phyloP scores from a whole-genome alignment of 2,888 invertebrate genomes.

The Leptura quadrifasciata region DNA sequence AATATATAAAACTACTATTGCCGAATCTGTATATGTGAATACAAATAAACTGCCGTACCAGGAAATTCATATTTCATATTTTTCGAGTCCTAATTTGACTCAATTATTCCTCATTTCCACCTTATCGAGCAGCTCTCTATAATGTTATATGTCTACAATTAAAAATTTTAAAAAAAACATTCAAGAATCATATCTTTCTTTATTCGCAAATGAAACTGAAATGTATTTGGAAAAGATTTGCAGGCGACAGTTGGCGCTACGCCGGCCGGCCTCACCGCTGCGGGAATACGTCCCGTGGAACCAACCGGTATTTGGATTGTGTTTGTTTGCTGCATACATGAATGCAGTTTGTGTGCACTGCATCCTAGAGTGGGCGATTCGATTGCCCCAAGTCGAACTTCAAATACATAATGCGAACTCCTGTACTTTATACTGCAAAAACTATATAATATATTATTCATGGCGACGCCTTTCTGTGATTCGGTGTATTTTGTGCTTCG shows the following conservation, averaged over 20 bases:
- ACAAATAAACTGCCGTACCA: no score
- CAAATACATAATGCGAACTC: slow-evolving; percentile 16
- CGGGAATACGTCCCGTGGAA: slow-evolving; percentile 19
- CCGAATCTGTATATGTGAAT: no score
- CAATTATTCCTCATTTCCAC: no score
- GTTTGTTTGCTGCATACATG: slow-evolving; percentile 36
- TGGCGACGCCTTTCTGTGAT: slow-evolving; percentile 24
- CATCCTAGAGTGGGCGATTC: slow-evolving; percentile 43
- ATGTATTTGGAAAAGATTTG: not conserved
- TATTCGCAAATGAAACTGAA: not conserved
- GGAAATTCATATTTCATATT: no score
- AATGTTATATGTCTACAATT: no score
- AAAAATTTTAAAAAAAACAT: no score
- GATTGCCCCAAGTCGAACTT: slow-evolving; percentile 21
- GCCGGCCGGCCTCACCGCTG: not conserved
- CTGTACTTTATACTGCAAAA: slow-evolving; percentile 17
- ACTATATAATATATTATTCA: slow-evolving; percentile 26
- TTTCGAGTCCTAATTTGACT: no score
- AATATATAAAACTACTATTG: no score
- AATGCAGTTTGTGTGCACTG: slow-evolving; percentile 44
- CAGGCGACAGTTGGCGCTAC: not conserved
- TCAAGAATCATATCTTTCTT: no score
- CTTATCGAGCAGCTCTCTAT: no score
- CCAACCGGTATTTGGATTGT: slow-evolving; percentile 41
- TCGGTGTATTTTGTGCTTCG: slow-evolving; percentile 5